Evolutionary conservation across 2,888 invertebrate species (phyloP), one percentile per base, ranked within the genome.

Genomic region (Spilarctia lutea): DNA sequence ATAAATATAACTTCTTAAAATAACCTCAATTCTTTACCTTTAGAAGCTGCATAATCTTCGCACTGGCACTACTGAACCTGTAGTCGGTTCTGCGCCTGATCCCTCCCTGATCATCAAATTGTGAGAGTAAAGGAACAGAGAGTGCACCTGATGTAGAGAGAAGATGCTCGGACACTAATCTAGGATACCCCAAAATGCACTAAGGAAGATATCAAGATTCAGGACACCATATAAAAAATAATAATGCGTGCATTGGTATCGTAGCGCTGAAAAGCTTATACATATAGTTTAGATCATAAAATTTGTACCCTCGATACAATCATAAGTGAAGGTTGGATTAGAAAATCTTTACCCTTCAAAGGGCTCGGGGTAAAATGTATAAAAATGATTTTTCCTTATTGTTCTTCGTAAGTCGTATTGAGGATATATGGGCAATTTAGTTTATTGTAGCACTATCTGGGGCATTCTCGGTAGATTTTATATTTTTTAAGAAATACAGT

Each of bases 381-480:
- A 65, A 63, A 71, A 71, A 71, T 63, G 65, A 65, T 71, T 71
- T 65, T n/a, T 27, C 30, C 45, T 13, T 65, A 65, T 45, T 65
- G 56, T n/a, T 48, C 42, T 63, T 33, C 48, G 68, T 30, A 68
- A 68, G 48, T 48, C 68, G 33, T 48, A 60, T n/a, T 30, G 18
- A 65, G 65, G 65, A 48, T 65, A 45, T 65, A 65, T 71, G 39
- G 63, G 60, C 42, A 71, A 71, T 71, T 71, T 56, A 35, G 60
- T 70, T 63, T 71, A 42, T 71, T 71, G 42, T 8, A 71, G 63
- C 48, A 63, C 27, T 45, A 27, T 71, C 30, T 39, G 3, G 70
- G 4, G 45, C 30, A 45, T 45, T 3, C 10, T 68, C 33, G 30
- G 7, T 6, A 48, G 33, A 68, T 20, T 48, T 68, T 27, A 68